phyloP scores from a whole-genome alignment of 2,888 invertebrate genomes.

The Keiferia lycopersicella region DNA sequence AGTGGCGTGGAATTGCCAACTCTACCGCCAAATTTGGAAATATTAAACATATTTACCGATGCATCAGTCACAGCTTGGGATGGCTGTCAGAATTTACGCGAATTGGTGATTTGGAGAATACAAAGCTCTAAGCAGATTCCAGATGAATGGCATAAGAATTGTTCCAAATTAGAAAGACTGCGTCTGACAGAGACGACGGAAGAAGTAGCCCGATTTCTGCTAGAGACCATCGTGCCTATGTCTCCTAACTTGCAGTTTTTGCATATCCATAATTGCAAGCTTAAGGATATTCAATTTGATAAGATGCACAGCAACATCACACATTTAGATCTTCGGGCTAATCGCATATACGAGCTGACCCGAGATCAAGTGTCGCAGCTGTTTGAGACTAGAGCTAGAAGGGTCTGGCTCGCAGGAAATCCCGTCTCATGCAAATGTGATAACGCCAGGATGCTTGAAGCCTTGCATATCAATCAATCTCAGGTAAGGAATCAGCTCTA shows the following conservation, averaged over 20 bases:
- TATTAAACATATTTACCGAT: neutral
- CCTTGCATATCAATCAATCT: constrained; percentile 13
- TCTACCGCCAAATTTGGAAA: neutral
- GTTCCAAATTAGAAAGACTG: neutral
- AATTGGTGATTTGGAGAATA: neutral
- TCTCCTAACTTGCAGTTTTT: neutral
- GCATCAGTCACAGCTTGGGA: constrained; percentile 5
- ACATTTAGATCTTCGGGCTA: constrained; percentile 16
- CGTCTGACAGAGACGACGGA: neutral
- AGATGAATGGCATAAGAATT: constrained; percentile 13
- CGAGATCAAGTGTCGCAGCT: neutral
- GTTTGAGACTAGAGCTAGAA: neutral
- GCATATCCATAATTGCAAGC: neutral
- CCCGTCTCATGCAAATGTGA: constrained; percentile 20
- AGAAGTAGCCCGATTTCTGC: neutral
- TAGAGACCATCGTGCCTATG: neutral
- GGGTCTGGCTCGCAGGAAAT: constrained; percentile 17
- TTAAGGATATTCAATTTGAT: constrained; percentile 4
- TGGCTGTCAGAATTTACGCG: neutral
- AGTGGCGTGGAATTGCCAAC: neutral
- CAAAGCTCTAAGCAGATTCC: constrained; percentile 15
- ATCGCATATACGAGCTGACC: constrained; percentile 9
- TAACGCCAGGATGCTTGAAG: constrained; percentile 4
- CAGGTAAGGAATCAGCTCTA: constrained; percentile 19
- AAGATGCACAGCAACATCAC: neutral